Percentiles rank a stretch among this genome's conserved stretches.
These are phyloP conservation scores for Aptenodytes patagonicus DNA, from an alignment of 2,113 vertebrate genomes.

Conservation along the genomic window DNA sequence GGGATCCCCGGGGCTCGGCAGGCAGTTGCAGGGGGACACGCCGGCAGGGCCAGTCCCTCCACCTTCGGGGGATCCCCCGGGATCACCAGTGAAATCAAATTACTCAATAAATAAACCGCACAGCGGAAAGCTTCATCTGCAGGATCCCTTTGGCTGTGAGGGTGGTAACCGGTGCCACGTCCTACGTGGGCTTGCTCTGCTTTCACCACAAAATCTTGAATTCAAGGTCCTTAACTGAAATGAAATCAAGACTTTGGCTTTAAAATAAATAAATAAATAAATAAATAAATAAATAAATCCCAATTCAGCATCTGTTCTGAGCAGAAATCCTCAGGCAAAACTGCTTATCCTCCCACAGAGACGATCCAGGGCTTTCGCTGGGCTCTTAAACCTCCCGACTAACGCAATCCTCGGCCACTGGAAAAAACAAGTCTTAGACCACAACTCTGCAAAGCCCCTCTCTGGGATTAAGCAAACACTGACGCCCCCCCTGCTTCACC, in stretches of 20 bases:
- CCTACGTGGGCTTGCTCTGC: accelerated
- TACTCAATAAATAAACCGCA: background rate
- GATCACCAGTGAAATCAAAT: background rate
- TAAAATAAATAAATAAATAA: background rate
- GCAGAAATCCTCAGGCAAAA: background rate
- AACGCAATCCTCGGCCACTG: background rate
- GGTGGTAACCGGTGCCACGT: accelerated
- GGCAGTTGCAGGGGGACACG: accelerated
- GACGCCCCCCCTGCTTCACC: background rate
- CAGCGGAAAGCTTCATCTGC: background rate
- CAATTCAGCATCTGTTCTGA: background rate
- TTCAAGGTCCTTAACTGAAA: background rate
- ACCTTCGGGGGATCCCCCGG: background rate
- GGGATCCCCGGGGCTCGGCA: background rate
- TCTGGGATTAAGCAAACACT: background rate
- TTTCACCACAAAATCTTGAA: background rate
- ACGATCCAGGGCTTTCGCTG: background rate
- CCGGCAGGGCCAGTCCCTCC: background rate
- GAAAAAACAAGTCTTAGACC: background rate
- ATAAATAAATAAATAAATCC: background rate
- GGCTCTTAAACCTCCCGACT: background rate
- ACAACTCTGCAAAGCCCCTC: background rate
- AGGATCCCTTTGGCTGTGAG: background rate
- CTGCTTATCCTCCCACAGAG: background rate
- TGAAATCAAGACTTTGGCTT: background rate